Evolutionary conservation across 1,140 invertebrate species (phyloP).

Genomic region (Capitella teleta): DNA sequence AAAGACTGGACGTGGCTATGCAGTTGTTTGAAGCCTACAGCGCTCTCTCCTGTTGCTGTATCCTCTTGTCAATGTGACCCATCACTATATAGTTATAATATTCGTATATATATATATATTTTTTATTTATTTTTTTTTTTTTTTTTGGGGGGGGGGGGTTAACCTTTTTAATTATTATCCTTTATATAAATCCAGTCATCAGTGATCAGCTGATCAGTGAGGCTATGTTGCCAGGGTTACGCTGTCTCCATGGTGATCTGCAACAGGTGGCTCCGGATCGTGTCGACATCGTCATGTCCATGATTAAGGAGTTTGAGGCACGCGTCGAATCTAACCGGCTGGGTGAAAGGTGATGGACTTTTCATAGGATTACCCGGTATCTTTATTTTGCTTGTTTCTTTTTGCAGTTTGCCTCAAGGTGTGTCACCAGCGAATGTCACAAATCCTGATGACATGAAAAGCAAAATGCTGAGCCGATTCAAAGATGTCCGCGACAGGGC

Average conservation of each 20-base stretch:
- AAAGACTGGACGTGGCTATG: constrained; percentile 49
- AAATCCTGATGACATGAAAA: constrained; percentile 1
- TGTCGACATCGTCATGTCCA: constrained; percentile 35
- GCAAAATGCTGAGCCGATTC: constrained; percentile 10
- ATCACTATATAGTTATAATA: background rate
- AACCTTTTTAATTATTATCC: background rate
- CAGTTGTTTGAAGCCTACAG: constrained; percentile 57
- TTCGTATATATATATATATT: background rate
- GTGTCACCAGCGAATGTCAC: background rate
- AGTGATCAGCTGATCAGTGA: constrained; percentile 39
- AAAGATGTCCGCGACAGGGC: constrained; percentile 12
- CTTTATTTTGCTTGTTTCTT: background rate
- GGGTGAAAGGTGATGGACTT: background rate
- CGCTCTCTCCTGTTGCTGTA: constrained; percentile 53
- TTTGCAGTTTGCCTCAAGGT: background rate
- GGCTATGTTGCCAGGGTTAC: constrained; percentile 39
- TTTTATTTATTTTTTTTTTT: background rate
- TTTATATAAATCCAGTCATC: constrained; percentile 24
- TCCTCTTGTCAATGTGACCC: constrained; percentile 23
- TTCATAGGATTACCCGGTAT: background rate
- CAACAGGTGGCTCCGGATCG: constrained; percentile 34
- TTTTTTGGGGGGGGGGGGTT: background rate
- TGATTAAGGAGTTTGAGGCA: constrained; percentile 40
- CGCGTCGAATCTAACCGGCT: background rate
- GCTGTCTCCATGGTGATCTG: constrained; percentile 36